Evolutionary conservation across 2,113 vertebrate species (phyloP).

Genomic region (Peromyscus leucopus): DNA sequence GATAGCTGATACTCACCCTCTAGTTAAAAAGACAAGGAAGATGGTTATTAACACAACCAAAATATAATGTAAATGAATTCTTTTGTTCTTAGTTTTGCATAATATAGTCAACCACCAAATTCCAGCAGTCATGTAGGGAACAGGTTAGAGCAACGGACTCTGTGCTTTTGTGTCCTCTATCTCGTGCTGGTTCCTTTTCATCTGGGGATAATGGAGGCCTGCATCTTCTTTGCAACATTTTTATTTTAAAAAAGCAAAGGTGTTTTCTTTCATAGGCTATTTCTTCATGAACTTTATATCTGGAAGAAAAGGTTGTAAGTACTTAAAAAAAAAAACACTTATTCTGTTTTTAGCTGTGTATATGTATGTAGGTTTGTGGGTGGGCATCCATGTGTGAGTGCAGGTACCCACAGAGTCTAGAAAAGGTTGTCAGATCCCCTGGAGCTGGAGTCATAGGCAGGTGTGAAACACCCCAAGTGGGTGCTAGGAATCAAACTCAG

Average conservation of each 20-base stretch:
- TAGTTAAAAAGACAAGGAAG: background rate
- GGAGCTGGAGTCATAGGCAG: too few species aligned
- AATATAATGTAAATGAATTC: background rate
- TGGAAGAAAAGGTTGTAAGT: background rate
- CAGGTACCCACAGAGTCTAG: too few species aligned
- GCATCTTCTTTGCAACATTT: background rate
- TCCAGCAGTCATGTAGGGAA: background rate
- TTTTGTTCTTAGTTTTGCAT: constrained; percentile 19
- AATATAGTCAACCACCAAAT: background rate
- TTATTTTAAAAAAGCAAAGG: background rate
- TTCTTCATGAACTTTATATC: constrained; percentile 32
- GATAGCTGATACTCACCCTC: background rate
- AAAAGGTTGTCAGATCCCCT: background rate
- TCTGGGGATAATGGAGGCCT: background rate
- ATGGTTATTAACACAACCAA: background rate
- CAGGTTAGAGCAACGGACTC: background rate
- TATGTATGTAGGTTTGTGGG: background rate
- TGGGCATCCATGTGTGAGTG: background rate
- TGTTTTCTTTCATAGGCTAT: constrained; percentile 5
- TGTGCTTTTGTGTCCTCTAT: constrained; percentile 23
- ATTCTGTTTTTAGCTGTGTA: background rate
- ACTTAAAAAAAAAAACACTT: too few species aligned
- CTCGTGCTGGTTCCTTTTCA: background rate
- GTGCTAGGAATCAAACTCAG: background rate
- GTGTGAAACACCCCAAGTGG: background rate